Percentiles rank a stretch among this genome's conserved stretches.
These are phyloP conservation scores for Miltochrista miniata DNA, from an alignment of 2,888 invertebrate species.

Conservation along the genomic window DNA sequence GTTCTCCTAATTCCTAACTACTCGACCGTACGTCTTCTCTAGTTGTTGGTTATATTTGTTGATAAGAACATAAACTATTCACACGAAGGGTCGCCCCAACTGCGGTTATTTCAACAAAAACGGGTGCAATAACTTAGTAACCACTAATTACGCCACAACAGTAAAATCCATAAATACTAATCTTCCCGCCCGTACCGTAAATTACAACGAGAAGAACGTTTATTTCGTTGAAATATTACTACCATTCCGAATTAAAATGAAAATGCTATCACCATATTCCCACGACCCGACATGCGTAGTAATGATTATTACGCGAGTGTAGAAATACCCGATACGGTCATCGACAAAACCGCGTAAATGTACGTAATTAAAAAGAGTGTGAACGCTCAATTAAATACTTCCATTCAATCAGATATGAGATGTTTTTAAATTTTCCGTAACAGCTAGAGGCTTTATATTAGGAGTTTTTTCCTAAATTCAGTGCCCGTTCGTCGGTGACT, in stretches of 20 bases:
- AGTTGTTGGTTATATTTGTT: background rate
- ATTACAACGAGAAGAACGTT: slow-evolving; percentile 41
- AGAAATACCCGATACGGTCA: slow-evolving; percentile 21
- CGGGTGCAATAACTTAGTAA: slow-evolving; percentile 37
- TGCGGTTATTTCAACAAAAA: slow-evolving; percentile 26
- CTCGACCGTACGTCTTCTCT: no score
- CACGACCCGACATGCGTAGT: slow-evolving; percentile 14
- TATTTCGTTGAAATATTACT: slow-evolving; percentile 50
- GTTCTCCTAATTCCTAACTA: no score
- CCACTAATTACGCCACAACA: slow-evolving; percentile 39
- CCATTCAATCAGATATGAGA: background rate
- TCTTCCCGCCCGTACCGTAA: slow-evolving; percentile 38
- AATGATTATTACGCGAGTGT: background rate
- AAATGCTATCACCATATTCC: slow-evolving; percentile 42
- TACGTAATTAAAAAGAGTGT: background rate
- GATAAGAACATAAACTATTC: background rate
- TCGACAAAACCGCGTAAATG: background rate
- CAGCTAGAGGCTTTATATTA: no score
- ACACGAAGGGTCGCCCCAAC: slow-evolving; percentile 6
- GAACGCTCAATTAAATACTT: background rate
- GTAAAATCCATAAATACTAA: slow-evolving; percentile 44
- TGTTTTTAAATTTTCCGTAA: background rate
- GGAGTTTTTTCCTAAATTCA: no score
- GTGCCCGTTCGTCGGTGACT: no score
- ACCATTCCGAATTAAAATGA: slow-evolving; percentile 48